These are phyloP conservation scores for Silurus asotus DNA, from an alignment of 2,113 vertebrate genomes.

Conservation along the genomic window DNA sequence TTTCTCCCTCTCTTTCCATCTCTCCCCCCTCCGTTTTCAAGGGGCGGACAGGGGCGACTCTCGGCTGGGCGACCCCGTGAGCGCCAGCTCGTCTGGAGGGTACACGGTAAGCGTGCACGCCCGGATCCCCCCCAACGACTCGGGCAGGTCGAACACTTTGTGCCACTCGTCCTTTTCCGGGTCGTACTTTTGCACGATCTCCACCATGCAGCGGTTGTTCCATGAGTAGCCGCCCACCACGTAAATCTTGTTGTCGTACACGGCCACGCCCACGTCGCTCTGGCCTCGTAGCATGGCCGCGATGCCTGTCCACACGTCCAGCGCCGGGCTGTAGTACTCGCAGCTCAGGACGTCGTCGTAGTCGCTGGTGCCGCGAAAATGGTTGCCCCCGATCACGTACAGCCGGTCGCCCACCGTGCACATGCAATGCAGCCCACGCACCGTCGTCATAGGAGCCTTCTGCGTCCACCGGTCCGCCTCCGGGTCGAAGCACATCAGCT, in stretches of 20 bases:
- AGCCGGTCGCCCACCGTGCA: conserved; percentile 96
- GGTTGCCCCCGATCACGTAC: conserved; percentile 98
- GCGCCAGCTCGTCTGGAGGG: conserved; percentile 87
- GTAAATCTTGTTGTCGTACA: conserved; percentile 97
- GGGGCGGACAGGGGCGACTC: conserved; percentile 96
- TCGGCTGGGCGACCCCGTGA: conserved; percentile 84
- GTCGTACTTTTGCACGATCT: conserved; percentile 98
- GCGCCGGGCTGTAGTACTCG: conserved; percentile 94
- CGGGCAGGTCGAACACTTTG: conserved; percentile 97
- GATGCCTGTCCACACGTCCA: conserved; percentile 97
- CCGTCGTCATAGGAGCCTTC: conserved; percentile 96
- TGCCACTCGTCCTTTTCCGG: conserved; percentile 99
- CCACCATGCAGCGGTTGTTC: conserved; percentile 99
- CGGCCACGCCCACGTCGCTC: conserved; percentile 96
- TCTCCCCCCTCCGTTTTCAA: conserved; percentile 74
- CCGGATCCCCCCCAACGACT: conserved; percentile 96
- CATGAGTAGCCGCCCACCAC: conserved; percentile 99
- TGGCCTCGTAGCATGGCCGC: conserved; percentile 97
- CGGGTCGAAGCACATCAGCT: conserved; percentile 98
- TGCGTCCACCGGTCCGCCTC: conserved; percentile 98
- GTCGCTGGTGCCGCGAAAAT: conserved; percentile 97
- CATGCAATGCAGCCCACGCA: conserved; percentile 98
- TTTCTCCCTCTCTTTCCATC: conserved; percentile 39
- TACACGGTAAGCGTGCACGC: conserved; percentile 98
- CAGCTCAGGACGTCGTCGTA: conserved; percentile 98